Evolutionary conservation across 64 coral and sea anemone genomes (phyloP).

Genomic region (Dendrophyllia cribrosa): DNA sequence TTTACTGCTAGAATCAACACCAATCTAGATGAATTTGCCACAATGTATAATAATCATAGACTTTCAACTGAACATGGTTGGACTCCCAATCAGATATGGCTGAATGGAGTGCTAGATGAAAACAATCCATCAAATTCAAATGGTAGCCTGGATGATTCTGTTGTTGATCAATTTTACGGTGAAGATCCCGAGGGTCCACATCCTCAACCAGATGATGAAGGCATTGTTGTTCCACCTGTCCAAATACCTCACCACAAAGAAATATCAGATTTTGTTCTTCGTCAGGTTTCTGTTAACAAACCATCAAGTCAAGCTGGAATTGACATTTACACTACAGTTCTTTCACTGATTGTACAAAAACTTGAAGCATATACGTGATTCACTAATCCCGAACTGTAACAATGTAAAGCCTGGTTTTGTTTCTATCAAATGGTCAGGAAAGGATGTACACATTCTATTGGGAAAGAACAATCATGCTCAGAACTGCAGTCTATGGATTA

Average conservation of each 20-base stretch:
- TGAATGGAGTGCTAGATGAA: slow-evolving; percentile 47
- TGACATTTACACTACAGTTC: slow-evolving; percentile 52
- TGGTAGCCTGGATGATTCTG: slow-evolving; percentile 41
- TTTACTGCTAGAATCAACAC: slow-evolving; percentile 64
- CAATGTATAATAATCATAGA: slow-evolving; percentile 72
- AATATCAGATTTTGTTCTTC: slow-evolving; percentile 26
- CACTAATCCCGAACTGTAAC: no score
- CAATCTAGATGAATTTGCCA: slow-evolving; percentile 48
- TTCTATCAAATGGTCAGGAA: no score
- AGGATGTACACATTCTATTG: no score
- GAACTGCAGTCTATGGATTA: no score
- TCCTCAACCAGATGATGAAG: slow-evolving; percentile 23
- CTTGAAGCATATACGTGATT: slow-evolving; percentile 8
- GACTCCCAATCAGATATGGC: slow-evolving; percentile 50
- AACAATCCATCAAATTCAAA: slow-evolving; percentile 40
- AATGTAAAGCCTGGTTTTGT: no score
- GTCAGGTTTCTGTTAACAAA: background rate
- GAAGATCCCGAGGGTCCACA: slow-evolving; percentile 55
- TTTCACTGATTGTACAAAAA: slow-evolving; percentile 40
- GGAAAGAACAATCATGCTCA: no score
- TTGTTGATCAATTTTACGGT: slow-evolving; percentile 60
- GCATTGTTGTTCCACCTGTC: slow-evolving; percentile 38
- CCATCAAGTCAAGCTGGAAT: slow-evolving; percentile 56
- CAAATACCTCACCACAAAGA: slow-evolving; percentile 10
- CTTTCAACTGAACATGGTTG: slow-evolving; percentile 59